Base-by-base conservation (phyloP, 2,113 vertebrate genomes). In the Scatophagus argus region DNA sequence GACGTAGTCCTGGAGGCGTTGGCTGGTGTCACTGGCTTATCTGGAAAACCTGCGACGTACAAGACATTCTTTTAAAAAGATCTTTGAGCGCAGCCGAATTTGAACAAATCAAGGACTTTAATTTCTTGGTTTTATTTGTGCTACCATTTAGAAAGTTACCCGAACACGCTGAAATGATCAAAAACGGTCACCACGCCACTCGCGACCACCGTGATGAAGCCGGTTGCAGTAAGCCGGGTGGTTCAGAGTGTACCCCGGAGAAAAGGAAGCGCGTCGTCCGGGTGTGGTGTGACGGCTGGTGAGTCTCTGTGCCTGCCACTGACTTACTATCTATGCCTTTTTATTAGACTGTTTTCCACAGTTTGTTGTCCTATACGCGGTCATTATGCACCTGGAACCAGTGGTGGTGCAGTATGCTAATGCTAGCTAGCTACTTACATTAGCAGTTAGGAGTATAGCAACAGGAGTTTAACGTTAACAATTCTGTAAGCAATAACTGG, bases 271-370 rank as follows among this genome's bases (percentile, higher is more conserved):
- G 95, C 6, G 54, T 91, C 0, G 95, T 97, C 16, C 95, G 97
- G 66, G 90, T 98, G 81, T 98, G 97, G 97, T 98, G 97, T 76
- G 97, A 98, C 44, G 97, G 97, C 49, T 98, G 97, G 97, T 98
- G 93, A 95, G 96, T 93, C 2, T 43, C 19, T 25, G 41, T 49
- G 19, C 0, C 31, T 5, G 8, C 23, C 41, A 2, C 12, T 29
- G 39, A 25, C 34, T 25, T 4, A 59, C 11, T 36, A 17, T 66
- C 16, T 0, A 17, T 41, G 49, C 14, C 2, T 58, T 1, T 39
- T 43, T 29, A 29, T 17, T 12, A 3, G 29, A 56, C 6, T 8
- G 0, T 10, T 9, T 2, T 0, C 0, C 23, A 3, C 17, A 16
- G 12, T 13, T 19, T 9, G 4, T 32, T 9, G 1, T 13, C 1